Percentiles rank a stretch among this genome's conserved stretches.
Conservation (phyloP, 2,888 invertebrate genomes). For the Stenichneumon culpator region DNA sequence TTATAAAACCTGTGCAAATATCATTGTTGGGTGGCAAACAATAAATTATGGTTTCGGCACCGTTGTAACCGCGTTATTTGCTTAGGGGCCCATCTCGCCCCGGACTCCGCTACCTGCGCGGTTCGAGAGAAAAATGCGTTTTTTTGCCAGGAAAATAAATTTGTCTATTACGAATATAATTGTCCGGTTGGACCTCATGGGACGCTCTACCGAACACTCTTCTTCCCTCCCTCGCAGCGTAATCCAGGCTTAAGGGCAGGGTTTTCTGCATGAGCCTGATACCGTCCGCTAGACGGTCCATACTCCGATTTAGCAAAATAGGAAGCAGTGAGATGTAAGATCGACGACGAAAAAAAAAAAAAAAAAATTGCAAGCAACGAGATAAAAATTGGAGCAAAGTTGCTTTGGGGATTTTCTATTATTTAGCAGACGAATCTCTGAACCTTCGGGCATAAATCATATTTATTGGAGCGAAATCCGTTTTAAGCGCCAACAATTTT, state of each 20-base stretch:
- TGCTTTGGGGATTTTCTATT: not conserved
- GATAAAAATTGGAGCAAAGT: slow-evolving; percentile 13
- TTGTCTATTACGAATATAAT: slow-evolving; percentile 52
- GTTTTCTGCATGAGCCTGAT: slow-evolving; percentile 32
- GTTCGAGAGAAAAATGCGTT: no score
- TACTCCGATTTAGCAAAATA: slow-evolving; percentile 20
- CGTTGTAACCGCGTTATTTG: no score
- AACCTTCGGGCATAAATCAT: not conserved
- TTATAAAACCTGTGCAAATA: no score
- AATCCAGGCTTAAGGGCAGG: slow-evolving; percentile 12
- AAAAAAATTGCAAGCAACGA: not conserved
- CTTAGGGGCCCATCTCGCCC: no score
- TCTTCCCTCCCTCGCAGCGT: not conserved
- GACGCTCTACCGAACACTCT: slow-evolving; percentile 28
- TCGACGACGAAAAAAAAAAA: slow-evolving; percentile 3
- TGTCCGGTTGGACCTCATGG: slow-evolving; percentile 45
- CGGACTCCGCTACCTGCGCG: no score
- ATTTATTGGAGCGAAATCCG: not conserved
- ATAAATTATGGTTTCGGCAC: no score
- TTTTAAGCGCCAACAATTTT: not conserved
- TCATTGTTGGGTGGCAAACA: no score
- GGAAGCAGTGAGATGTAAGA: not conserved
- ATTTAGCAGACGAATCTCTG: not conserved
- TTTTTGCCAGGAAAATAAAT: not conserved
- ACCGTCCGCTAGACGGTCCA: slow-evolving; percentile 29